Conservation (phyloP, 1,140 invertebrate species). For the Macrostomum lignano region DNA sequence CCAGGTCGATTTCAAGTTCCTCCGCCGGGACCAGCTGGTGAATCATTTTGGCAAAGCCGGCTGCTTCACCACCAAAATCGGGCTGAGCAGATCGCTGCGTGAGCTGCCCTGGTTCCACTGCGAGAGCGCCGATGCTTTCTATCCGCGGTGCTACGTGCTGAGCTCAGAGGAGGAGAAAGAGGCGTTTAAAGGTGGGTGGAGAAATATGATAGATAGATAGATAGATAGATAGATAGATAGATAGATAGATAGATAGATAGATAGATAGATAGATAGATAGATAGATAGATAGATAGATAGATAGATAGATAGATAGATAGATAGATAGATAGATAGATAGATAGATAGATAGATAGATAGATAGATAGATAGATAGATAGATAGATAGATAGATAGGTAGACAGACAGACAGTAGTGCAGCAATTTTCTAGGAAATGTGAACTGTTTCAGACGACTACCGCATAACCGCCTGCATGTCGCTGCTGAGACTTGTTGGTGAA, state of each 20-base stretch:
- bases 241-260: too few species aligned
- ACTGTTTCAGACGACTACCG: slow-evolving; percentile 44
- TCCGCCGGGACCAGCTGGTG: slow-evolving; percentile 37
- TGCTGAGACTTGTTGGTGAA: slow-evolving; percentile 43
- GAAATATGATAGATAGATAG: too few species aligned
- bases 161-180: slow-evolving; percentile 48
- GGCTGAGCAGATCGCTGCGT: slow-evolving; percentile 46
- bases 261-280: too few species aligned
- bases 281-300: too few species aligned
- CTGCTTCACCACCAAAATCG: slow-evolving; percentile 57
- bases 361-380: too few species aligned
- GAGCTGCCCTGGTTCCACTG: slow-evolving; percentile 66
- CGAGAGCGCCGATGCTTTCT: slow-evolving; percentile 44
- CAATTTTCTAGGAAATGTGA: neutral
- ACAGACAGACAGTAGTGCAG: neutral
- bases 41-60: slow-evolving; percentile 46
- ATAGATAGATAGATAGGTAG: too few species aligned
- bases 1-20: slow-evolving; percentile 38
- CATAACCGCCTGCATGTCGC: slow-evolving; percentile 49
- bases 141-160: slow-evolving; percentile 46
- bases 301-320: too few species aligned
- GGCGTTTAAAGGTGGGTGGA: slow-evolving; percentile 38
- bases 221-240: too few species aligned
- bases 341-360: too few species aligned
- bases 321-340: too few species aligned